Conservation (phyloP, 2,113 vertebrate genomes). For the Mastomys coucha region DNA sequence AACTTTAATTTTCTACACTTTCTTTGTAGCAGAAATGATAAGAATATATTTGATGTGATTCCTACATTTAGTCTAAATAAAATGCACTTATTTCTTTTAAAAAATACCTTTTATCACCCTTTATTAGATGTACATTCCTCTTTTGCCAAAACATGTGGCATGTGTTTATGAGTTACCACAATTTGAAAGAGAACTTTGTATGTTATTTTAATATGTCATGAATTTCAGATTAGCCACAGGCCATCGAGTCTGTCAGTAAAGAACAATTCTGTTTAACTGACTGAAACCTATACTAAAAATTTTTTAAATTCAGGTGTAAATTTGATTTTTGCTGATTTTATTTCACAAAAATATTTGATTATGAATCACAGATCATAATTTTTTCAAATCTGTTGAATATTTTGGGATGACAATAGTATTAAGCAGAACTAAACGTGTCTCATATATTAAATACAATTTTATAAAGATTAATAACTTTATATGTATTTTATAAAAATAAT, state of each 20-base stretch:
- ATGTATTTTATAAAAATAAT: not conserved
- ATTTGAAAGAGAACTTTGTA: slow-evolving; percentile 39
- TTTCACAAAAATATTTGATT: not conserved
- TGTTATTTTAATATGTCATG: not conserved
- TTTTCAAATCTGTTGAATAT: not conserved
- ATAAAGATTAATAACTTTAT: not conserved
- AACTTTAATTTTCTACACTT: slow-evolving; percentile 70
- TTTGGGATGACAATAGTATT: not conserved
- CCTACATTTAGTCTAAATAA: slow-evolving; percentile 73
- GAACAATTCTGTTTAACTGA: slow-evolving; percentile 37
- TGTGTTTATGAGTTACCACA: slow-evolving; percentile 59
- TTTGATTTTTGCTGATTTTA: not conserved
- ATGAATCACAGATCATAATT: not conserved
- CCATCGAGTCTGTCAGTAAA: slow-evolving; percentile 26
- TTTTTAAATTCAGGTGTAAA: slow-evolving; percentile 50
- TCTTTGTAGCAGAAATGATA: slow-evolving; percentile 64
- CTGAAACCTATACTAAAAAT: slow-evolving; percentile 3
- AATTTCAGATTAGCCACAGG: slow-evolving; percentile 32
- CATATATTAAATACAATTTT: not conserved
- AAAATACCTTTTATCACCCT: slow-evolving; percentile 9
- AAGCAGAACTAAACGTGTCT: not conserved
- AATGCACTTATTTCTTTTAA: slow-evolving; percentile 64
- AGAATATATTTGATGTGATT: slow-evolving; percentile 73
- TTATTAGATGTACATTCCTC: not conserved
- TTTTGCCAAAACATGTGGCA: not conserved